Percentiles rank a stretch among this genome's conserved stretches.
phyloP scores from a whole-genome alignment of 2,888 invertebrate genomes.

The Aromia moschata region DNA sequence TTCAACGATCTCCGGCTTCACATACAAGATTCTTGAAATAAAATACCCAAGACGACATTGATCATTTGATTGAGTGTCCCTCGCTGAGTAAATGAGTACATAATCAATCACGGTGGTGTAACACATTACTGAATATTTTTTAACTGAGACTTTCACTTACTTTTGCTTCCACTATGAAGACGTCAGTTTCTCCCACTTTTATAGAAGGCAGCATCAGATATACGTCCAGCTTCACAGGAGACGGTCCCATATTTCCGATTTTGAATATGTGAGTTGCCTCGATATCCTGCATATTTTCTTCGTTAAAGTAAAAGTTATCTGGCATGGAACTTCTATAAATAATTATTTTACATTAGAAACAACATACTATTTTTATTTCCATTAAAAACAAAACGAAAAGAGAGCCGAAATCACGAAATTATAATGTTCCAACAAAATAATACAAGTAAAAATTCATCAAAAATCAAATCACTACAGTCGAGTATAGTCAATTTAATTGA shows the following conservation, averaged over 20 bases:
- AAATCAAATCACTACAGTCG: too few relatives aligned
- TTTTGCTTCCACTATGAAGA: conserved; percentile 33
- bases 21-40: too few relatives aligned
- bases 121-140: too few relatives aligned
- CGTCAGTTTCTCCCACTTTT: conserved; percentile 21
- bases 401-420: not conserved
- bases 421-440: not conserved
- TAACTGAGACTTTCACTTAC: too few relatives aligned
- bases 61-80: too few relatives aligned
- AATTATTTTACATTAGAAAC: too few relatives aligned
- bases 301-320: conserved; percentile 33
- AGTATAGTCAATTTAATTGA: too few relatives aligned
- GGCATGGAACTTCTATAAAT: conserved; percentile 43
- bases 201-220: conserved; percentile 30
- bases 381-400: not conserved
- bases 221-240: conserved; percentile 37
- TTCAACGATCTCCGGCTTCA: too few relatives aligned
- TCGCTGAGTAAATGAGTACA: too few relatives aligned
- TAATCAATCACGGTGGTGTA: too few relatives aligned
- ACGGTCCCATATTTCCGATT: conserved; percentile 40
- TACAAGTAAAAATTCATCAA: not conserved
- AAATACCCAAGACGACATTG: too few relatives aligned
- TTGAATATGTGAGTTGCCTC: conserved; percentile 35
- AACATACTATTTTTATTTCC: too few relatives aligned
- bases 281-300: conserved; percentile 22